Conservation (phyloP, 2,113 vertebrate species). For the Cercopithecus mona region DNA sequence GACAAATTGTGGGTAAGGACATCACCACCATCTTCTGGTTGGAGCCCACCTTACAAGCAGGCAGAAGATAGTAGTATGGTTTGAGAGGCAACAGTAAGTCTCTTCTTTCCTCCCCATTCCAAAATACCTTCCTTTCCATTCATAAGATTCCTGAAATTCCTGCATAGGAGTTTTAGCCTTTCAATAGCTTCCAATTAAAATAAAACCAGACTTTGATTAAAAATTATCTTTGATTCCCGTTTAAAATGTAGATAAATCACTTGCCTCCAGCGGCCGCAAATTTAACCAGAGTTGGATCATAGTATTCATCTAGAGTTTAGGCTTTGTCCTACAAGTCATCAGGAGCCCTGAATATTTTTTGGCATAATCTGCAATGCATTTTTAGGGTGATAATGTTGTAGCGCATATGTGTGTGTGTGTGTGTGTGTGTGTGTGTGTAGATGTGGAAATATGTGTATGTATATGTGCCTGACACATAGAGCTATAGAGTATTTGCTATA, state of each 20-base stretch:
- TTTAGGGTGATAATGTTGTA: background rate
- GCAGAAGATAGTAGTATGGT: background rate
- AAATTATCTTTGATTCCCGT: background rate
- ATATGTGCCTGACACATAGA: background rate
- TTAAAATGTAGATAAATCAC: background rate
- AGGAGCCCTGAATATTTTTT: background rate
- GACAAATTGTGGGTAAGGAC: background rate
- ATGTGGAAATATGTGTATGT: background rate
- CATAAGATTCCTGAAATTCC: background rate
- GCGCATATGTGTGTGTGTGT: background rate
- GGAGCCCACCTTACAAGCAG: background rate
- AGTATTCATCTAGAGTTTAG: background rate
- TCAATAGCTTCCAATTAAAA: background rate
- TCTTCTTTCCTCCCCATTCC: background rate
- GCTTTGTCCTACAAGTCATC: background rate
- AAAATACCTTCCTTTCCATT: background rate
- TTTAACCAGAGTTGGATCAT: background rate
- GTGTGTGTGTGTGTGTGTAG: background rate
- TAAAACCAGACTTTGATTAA: background rate
- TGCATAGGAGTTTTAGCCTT: background rate
- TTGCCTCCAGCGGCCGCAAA: background rate
- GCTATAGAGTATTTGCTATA: background rate
- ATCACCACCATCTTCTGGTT: background rate
- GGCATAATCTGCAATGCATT: background rate
- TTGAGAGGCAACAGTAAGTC: background rate